Evolutionary conservation across 2,888 invertebrate genomes (phyloP).

Genomic region (Melolontha melolontha): DNA sequence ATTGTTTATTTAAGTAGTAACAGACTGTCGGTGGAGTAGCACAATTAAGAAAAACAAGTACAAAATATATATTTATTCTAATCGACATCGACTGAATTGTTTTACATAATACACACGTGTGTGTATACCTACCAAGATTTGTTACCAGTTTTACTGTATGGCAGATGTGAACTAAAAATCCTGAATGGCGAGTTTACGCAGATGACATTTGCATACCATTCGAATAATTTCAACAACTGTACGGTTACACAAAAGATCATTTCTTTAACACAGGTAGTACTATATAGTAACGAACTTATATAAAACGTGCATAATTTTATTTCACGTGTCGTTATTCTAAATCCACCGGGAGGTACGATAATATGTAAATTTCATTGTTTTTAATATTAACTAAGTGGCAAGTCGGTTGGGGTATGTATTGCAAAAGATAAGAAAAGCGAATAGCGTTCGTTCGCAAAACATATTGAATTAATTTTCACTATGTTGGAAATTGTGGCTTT

Average conservation of each 20-base stretch:
- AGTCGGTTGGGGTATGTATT: constrained; percentile 10
- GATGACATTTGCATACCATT: constrained; percentile 49
- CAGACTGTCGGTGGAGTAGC: no score
- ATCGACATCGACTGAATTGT: no score
- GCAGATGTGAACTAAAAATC: constrained; percentile 51
- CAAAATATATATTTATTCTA: no score
- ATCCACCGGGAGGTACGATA: constrained; percentile 53
- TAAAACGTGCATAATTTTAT: constrained; percentile 8
- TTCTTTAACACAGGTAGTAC: background rate
- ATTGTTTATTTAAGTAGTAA: no score
- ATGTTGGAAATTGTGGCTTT: constrained; percentile 31
- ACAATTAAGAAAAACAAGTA: no score
- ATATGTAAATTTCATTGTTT: constrained; percentile 54
- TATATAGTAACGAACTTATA: constrained; percentile 2
- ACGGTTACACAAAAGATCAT: background rate
- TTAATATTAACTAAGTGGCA: constrained; percentile 43
- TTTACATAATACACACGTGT: no score
- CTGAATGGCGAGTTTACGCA: constrained; percentile 46
- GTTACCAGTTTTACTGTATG: constrained; percentile 49
- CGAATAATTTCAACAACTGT: no score
- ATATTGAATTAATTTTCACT: constrained; percentile 36
- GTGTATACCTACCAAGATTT: constrained; percentile 36
- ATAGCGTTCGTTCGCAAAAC: constrained; percentile 17
- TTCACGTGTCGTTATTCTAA: constrained; percentile 52
- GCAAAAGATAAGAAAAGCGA: constrained; percentile 22